Base-by-base conservation (phyloP, 1,140 invertebrate genomes). In the Pseudomyrmex flavicornis region DNA sequence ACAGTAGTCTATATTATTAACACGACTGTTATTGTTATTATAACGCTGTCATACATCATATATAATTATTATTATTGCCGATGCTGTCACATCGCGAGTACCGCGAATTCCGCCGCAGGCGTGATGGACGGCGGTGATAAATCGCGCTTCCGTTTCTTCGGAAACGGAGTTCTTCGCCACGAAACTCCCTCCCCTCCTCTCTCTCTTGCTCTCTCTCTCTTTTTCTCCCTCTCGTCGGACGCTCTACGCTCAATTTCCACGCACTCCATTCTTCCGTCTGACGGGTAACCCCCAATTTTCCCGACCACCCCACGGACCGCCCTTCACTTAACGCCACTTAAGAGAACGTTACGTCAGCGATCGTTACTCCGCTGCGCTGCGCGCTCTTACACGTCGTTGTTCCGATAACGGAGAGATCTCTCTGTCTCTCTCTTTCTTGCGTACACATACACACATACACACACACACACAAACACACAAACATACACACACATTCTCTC, bases 261-360 rank as follows among this genome's bases (percentile, higher is more conserved):
- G 76, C 76, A 80, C 76, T 80, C 76, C 66, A 80, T 80, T 80
- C 76, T 80, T 80, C 46, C 54, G 44, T 48, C 69, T 61, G 73
- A 75, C 76, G 65, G 56, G 66, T 80, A 80, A 70, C 76, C 76
- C 59, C 76, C 66, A 72, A 80, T 80, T 80, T 72, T 80, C 76
- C 66, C 76, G 54, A 80, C 76, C 76, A 15, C 66, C 76, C 66
- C 54, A 77, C 22, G 76, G 20, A 48, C 76, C 76, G 54, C 76
- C 76, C 76, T 80, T 80, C 66, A 75, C 79, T 82, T 82, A 82
- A 82, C 69, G 79, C 79, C 79, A 82, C 79, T 82, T 82, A 82
- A 82, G 79, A 75, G 72, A 82, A 62, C 69, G 79, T 82, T 82
- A 82, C 79, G 66, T 80, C 76, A 80, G 76, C 79, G 79, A 82